Evolutionary conservation across 2,113 vertebrate species (phyloP), one percentile per base, ranked within the genome.

Genomic region (Hyla sarda): DNA sequence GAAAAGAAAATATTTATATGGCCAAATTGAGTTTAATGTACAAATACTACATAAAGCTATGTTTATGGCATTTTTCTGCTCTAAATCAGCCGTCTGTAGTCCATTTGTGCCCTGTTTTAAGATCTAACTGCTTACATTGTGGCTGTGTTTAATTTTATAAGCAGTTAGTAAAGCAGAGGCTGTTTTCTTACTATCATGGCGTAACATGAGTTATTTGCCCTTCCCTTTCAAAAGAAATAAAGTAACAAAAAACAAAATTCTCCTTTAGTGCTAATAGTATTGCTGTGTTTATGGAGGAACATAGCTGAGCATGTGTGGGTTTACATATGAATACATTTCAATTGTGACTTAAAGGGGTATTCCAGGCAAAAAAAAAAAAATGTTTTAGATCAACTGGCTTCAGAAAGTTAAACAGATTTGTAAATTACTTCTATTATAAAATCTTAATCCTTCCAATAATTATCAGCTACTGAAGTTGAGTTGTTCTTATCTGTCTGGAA

Each of bases 121-220:
- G 5, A 50, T 41, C 17, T 23, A 71, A 82, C 21, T 82, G 45
- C 62, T 82, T 34, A 82, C 30, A 25, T 23, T 82, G 5, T 14
- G 62, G 28, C 25, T 14, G 34, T 60, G 56, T 80, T 80, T 80
- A 60, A 80, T 82, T 72, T 83, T 83, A 71, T 83, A 73, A 56
- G 67, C 67, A 17, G 67, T 73, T 83, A 58, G 32, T 83, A 73
- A 73, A 83, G 11, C 30, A 56, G 50, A 73, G 50, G 23, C 48
- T 83, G 67, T 54, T 83, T 83, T 73, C 62, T 83, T 73, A 72
- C 67, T 17, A 83, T 72, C 65, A 41, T 34, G 67, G 48, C 13
- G 7, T 58, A 72, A 58, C 11, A n/a, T 56, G 69, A 74, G 82
- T 21, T 83, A 74, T 73, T 37, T 84, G 34, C 69, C 45, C 9